A percentile compares a stretch with the other conserved stretches of the same genome.
These are phyloP conservation scores for Poeciliopsis infans DNA, from an alignment of 2,797 vertebrate genomes.

Conservation along the genomic window DNA sequence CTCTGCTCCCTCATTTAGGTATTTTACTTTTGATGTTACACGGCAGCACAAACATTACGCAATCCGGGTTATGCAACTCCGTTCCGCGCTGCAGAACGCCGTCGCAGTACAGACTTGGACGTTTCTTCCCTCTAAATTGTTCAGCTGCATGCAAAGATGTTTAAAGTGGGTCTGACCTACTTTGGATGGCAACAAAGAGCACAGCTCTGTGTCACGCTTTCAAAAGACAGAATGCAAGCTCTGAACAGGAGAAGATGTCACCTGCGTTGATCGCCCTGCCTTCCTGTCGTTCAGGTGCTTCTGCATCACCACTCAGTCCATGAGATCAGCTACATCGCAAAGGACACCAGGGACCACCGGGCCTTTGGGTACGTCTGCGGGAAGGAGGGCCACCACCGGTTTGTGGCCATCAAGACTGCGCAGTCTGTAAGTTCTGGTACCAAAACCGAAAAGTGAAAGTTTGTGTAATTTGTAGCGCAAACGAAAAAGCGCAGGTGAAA, in stretches of 20 bases:
- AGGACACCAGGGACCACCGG: slow-evolving; percentile 97
- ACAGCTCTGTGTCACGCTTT: not conserved
- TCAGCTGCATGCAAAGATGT: slow-evolving; percentile 53
- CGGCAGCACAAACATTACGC: slow-evolving; percentile 2
- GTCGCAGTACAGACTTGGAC: slow-evolving; percentile 4
- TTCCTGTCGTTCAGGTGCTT: slow-evolving; percentile 82
- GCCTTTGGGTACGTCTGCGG: slow-evolving; percentile 98
- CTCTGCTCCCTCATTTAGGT: not conserved
- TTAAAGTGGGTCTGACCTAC: slow-evolving; percentile 61
- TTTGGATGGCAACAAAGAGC: slow-evolving; percentile 43
- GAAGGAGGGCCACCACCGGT: slow-evolving; percentile 96
- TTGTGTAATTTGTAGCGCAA: not conserved
- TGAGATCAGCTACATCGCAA: slow-evolving; percentile 98
- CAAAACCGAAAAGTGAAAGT: not conserved
- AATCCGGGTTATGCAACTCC: slow-evolving; percentile 6
- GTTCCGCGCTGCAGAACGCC: not conserved
- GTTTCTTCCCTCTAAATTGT: slow-evolving; percentile 27
- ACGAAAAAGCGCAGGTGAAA: not conserved
- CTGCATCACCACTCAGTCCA: slow-evolving; percentile 97
- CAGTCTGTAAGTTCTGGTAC: slow-evolving; percentile 88
- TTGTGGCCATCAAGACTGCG: slow-evolving; percentile 97
- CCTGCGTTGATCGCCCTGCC: not conserved
- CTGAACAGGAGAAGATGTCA: not conserved
- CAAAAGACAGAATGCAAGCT: slow-evolving; percentile 10
- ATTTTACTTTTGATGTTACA: slow-evolving; percentile 19